phyloP scores from a whole-genome alignment of 2,113 vertebrate genomes.

The Microtus ochrogaster region DNA sequence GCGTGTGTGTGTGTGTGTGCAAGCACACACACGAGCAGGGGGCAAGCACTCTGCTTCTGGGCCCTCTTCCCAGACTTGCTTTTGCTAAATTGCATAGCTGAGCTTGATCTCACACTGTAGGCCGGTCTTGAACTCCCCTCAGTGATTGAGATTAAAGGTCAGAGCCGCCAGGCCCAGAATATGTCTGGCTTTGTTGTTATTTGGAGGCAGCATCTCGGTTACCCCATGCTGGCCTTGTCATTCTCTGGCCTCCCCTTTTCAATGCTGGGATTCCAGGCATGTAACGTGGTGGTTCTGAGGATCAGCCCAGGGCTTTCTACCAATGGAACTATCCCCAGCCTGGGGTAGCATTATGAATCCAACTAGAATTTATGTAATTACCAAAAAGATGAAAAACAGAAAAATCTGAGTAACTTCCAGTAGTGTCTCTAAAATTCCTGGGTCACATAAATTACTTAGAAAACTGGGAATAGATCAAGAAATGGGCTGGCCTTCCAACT shows the following conservation, averaged over 20 bases:
- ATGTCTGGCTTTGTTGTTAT: not conserved
- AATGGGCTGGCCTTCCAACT: not conserved
- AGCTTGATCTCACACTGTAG: too few species aligned
- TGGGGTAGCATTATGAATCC: not conserved
- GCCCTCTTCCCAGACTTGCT: not conserved
- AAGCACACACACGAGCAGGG: too few species aligned
- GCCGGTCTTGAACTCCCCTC: not conserved
- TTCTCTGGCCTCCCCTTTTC: not conserved
- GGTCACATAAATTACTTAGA: not conserved
- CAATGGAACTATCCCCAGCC: not conserved
- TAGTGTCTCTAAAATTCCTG: not conserved
- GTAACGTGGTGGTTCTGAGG: not conserved
- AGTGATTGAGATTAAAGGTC: not conserved
- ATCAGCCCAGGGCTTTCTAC: not conserved
- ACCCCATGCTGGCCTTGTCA: not conserved
- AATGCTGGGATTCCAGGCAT: not conserved
- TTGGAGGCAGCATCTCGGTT: not conserved
- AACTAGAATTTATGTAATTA: slow-evolving; percentile 3
- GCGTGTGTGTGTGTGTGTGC: not conserved
- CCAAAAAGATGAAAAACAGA: not conserved
- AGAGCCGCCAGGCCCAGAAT: not conserved
- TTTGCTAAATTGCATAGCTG: not conserved
- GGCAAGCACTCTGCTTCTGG: not conserved
- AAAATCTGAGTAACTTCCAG: slow-evolving; percentile 23
- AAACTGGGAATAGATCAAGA: not conserved